These are phyloP conservation scores for Epiblema foenella DNA, from an alignment of 2,888 invertebrate genomes.

Conservation along the genomic window DNA sequence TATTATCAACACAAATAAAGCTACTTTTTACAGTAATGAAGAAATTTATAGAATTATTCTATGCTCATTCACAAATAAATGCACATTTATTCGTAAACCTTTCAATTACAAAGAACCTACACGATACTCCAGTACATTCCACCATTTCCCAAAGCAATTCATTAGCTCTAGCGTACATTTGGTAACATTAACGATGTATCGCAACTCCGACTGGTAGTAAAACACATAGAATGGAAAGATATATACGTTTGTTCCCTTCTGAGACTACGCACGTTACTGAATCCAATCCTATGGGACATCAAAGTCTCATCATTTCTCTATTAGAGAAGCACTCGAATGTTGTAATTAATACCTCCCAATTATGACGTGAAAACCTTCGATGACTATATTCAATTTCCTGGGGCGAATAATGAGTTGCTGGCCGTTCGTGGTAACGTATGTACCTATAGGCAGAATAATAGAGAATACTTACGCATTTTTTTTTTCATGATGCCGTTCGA, in stretches of 20 bases:
- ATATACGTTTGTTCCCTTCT: background rate
- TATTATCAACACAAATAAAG: no score
- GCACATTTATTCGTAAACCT: background rate
- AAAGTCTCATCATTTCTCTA: constrained; percentile 54
- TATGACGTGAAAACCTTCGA: constrained; percentile 29
- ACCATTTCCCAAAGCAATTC: constrained; percentile 30
- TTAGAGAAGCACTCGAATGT: constrained; percentile 46
- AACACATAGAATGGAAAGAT: background rate
- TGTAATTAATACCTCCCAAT: constrained; percentile 40
- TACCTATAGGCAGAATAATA: no score
- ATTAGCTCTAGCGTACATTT: constrained; percentile 31
- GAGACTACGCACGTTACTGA: constrained; percentile 27
- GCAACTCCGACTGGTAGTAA: background rate
- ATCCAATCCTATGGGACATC: constrained; percentile 42
- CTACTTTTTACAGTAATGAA: no score
- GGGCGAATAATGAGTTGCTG: constrained; percentile 5
- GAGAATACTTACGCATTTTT: no score
- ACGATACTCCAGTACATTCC: background rate
- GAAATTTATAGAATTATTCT: no score
- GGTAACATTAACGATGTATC: constrained; percentile 21
- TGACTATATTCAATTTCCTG: constrained; percentile 13
- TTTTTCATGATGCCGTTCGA: no score
- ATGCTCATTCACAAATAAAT: no score
- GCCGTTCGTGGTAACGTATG: background rate
- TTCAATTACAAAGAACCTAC: constrained; percentile 5